Evolutionary conservation across 1,140 invertebrate genomes (phyloP).

Genomic region (Sarcophaga peregrina): DNA sequence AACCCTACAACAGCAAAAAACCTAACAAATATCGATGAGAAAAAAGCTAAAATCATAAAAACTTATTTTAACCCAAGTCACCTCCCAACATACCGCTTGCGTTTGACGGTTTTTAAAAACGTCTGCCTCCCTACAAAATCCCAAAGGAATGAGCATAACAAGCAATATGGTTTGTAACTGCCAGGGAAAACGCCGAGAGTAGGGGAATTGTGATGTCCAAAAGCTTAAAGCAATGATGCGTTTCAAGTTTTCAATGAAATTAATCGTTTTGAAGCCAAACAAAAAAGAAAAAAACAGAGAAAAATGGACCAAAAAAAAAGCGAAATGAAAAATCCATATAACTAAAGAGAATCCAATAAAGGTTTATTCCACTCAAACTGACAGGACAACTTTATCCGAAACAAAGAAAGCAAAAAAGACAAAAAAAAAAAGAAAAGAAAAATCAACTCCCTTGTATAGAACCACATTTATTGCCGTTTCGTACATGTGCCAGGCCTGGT

Average conservation of each 20-base stretch:
- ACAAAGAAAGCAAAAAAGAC: not conserved
- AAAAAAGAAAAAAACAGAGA: not conserved
- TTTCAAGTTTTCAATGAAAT: conserved; percentile 35
- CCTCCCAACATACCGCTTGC: not conserved
- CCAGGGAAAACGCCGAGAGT: too few relatives aligned
- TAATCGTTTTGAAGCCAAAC: conserved; percentile 15
- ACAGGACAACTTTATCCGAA: conserved; percentile 25
- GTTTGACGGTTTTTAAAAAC: too few relatives aligned
- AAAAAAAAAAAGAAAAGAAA: not conserved
- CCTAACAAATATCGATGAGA: too few relatives aligned
- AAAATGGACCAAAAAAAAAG: not conserved
- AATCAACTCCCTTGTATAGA: not conserved
- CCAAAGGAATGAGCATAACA: too few relatives aligned
- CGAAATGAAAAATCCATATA: not conserved
- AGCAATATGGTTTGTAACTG: too few relatives aligned
- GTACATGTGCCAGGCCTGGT: not conserved
- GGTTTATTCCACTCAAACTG: conserved; percentile 25
- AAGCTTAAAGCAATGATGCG: conserved; percentile 19
- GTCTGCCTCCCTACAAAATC: too few relatives aligned
- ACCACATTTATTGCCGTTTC: not conserved
- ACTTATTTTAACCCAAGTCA: not conserved
- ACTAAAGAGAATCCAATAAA: conserved; percentile 29
- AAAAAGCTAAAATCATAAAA: not conserved
- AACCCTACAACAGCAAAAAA: too few relatives aligned
- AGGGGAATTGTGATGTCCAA: too few relatives aligned